Evolutionary conservation across 2,797 vertebrate genomes (phyloP).

Genomic region (Myiotriccus ornatus): DNA sequence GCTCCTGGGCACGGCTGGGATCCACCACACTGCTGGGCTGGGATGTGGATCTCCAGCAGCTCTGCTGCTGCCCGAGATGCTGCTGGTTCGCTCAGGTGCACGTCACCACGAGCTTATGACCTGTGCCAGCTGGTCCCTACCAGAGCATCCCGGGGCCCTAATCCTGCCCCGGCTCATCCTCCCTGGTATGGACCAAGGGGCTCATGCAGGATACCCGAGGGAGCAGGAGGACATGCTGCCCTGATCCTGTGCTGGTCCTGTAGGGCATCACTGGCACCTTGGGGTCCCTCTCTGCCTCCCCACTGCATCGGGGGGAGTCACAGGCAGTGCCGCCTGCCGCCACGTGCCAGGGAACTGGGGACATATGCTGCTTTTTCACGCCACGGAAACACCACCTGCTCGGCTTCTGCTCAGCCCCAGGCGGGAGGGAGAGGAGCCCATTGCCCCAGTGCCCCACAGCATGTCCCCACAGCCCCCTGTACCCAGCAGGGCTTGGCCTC

Average conservation of each 20-base stretch:
- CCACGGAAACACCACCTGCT: constrained; percentile 65
- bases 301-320: rapidly evolving
- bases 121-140: background rate
- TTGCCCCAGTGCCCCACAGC: background rate
- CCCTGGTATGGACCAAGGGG: background rate
- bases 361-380: constrained; percentile 71
- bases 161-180: background rate
- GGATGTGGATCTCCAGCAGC: background rate
- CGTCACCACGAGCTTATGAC: background rate
- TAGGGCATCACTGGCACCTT: background rate
- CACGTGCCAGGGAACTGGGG: background rate
- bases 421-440: background rate
- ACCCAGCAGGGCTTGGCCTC: background rate
- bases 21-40: background rate
- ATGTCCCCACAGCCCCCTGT: background rate
- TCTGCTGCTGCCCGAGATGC: background rate
- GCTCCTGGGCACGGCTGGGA: background rate
- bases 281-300: background rate
- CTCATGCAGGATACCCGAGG: background rate
- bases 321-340: background rate
- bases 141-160: rapidly evolving
- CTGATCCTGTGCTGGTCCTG: background rate
- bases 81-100: background rate
- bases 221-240: rapidly evolving
- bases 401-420: constrained; percentile 53